Evolutionary conservation across 2,888 invertebrate genomes (phyloP), one percentile per base, ranked within the genome.

Genomic region (Apamea sordens): DNA sequence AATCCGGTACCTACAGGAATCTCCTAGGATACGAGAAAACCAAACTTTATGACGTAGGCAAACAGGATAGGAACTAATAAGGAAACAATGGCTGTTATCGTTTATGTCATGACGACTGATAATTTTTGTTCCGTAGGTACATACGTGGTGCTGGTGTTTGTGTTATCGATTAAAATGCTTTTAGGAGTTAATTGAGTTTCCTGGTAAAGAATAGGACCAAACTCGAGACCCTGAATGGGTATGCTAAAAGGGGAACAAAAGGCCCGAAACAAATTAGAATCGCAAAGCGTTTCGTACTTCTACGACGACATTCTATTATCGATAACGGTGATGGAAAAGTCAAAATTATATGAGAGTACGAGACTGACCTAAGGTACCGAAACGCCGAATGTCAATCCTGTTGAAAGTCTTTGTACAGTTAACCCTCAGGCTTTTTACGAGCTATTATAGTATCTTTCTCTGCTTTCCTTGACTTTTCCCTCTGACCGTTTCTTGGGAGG

Each of bases 21-120:
- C 88, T 83, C 92, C 92, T 90, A 90, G 92, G 92, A 83, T 88
- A 92, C 92, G 84, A 81, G 89, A 86, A 91, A 83, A 76, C 88
- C 91, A 90, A 90, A 90, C 91, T 80, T 77, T 56, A 24, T 71
- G 41, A 69, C 53, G 67, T 65, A 72, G 18, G 32, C 28, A 69
- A 67, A 67, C 70, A 73, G 80, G 82, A 86, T 74, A 70, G 61
- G 21, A 65, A 88, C 13, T 0, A 44, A 18, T 72, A 53, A 36
- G 53, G 63, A 73, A 73, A 36, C 15, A 44, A n/a, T 11, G 13
- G 5, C 6, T 32, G 61, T 53, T 53, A 79, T 36, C 44, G 32
- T 44, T 61, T 21, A 21, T 21, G 8, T 11, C 32, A 28, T 59
- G 24, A 74, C 36, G 28, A 24, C 28, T 78, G 28, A 78, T 77